Conservation (phyloP, 2,797 vertebrate species). For the Pyrocephalus nanus region DNA sequence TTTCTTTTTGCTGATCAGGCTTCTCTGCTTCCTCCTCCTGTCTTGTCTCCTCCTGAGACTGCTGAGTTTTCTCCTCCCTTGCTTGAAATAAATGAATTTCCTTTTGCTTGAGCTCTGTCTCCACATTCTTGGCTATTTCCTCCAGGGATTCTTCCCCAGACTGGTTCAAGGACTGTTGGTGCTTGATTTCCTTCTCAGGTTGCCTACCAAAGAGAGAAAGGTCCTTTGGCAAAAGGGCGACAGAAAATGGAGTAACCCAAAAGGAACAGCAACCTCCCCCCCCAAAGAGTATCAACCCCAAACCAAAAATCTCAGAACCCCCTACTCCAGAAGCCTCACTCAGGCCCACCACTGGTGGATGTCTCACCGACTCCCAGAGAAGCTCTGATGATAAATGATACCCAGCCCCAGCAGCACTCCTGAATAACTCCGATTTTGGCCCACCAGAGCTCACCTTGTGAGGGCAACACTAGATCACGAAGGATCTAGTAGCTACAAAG, state of each 20-base stretch:
- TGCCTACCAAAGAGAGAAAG: slow-evolving; percentile 36
- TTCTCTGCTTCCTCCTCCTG: slow-evolving; percentile 63
- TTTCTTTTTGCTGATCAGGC: slow-evolving; percentile 75
- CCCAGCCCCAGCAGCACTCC: not conserved
- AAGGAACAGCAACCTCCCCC: not conserved
- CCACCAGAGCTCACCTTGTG: not conserved
- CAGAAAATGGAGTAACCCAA: not conserved
- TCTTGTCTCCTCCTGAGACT: slow-evolving; percentile 61
- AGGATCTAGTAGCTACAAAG: not conserved
- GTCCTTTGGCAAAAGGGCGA: not conserved
- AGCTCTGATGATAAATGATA: not conserved
- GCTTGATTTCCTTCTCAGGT: not conserved
- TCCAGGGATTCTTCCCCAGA: not conserved
- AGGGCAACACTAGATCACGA: not conserved
- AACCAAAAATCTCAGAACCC: not conserved
- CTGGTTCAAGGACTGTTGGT: not conserved
- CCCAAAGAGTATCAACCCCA: not conserved
- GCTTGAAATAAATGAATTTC: slow-evolving; percentile 27
- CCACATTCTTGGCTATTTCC: not conserved
- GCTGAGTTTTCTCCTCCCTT: slow-evolving; percentile 15
- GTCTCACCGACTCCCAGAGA: not conserved
- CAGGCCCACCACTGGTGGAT: not conserved
- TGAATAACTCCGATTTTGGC: rapidly evolving
- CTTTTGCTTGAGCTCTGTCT: not conserved
- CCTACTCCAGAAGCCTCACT: not conserved